Evolutionary conservation across 2,888 invertebrate species (phyloP).

Genomic region (Oscheius sp.): DNA sequence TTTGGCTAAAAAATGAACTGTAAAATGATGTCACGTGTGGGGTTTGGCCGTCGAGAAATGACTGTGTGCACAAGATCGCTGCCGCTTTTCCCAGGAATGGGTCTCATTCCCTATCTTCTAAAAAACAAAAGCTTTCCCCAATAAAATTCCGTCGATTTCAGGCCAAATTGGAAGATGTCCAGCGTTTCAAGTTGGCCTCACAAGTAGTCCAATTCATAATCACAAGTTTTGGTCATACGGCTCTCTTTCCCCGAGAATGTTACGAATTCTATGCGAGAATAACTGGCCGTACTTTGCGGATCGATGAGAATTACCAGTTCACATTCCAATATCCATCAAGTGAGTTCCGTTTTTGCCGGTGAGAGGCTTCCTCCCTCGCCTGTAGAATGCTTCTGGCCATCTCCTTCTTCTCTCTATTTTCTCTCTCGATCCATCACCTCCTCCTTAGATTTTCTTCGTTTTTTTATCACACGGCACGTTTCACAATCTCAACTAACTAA

Average conservation of each 20-base stretch:
- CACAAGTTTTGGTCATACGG: conserved; percentile 89
- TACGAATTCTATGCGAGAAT: conserved; percentile 95
- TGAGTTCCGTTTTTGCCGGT: conserved; percentile 54
- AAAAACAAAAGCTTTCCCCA: neutral
- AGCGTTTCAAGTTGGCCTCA: conserved; percentile 90
- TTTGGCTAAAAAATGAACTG: neutral
- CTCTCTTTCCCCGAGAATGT: conserved; percentile 85
- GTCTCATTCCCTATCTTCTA: neutral
- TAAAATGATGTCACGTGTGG: neutral
- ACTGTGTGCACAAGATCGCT: too few species aligned
- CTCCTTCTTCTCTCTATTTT: neutral
- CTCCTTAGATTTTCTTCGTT: neutral
- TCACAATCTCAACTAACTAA: neutral
- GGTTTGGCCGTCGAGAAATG: too few species aligned
- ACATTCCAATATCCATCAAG: conserved; percentile 79
- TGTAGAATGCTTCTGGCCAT: neutral
- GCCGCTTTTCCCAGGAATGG: too few species aligned
- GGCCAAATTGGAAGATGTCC: conserved; percentile 93
- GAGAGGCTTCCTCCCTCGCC: neutral
- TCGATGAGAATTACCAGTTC: conserved; percentile 94
- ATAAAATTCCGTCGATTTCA: conserved; percentile 74
- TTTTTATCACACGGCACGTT: neutral
- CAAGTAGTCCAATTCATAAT: conserved; percentile 96
- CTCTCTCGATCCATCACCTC: neutral
- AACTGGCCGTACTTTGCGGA: conserved; percentile 89